A percentile compares a stretch with the other conserved stretches of the same genome.
Evolutionary conservation across 2,113 vertebrate species (phyloP).

Genomic region (Ardeotis arabs): DNA sequence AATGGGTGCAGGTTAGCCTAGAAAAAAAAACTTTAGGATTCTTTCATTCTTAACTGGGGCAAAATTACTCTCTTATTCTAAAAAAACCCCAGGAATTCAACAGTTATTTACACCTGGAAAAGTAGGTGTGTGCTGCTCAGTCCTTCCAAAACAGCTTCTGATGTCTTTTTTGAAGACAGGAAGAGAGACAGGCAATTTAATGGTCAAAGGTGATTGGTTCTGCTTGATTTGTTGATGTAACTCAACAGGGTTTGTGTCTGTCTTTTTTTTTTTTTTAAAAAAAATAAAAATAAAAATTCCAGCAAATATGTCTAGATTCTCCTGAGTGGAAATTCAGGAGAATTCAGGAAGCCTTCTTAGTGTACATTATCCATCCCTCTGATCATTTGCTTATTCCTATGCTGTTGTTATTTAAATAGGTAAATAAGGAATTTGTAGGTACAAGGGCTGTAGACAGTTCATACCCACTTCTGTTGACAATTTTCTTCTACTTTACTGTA

Average conservation of each 20-base stretch:
- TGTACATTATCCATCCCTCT: background rate
- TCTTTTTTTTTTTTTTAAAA: too few relatives aligned
- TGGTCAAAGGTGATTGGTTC: background rate
- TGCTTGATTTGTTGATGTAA: background rate
- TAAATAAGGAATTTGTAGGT: background rate
- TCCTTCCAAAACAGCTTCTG: background rate
- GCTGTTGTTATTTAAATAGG: background rate
- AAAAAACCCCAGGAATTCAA: background rate
- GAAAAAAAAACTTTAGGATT: background rate
- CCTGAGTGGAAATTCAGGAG: background rate
- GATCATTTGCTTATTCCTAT: background rate
- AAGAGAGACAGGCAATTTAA: background rate
- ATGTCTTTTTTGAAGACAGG: background rate
- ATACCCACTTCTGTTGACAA: accelerated
- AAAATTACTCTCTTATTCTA: background rate
- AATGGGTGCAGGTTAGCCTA: background rate
- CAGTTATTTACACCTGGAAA: background rate
- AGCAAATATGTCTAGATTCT: background rate
- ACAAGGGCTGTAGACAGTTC: background rate
- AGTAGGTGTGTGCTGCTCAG: background rate
- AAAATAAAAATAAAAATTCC: background rate
- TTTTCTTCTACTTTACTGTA: background rate
- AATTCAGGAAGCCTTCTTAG: background rate
- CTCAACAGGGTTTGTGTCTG: background rate
- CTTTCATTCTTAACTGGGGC: background rate